Conservation (phyloP, 2,797 vertebrate genomes). For the Melopsittacus undulatus region DNA sequence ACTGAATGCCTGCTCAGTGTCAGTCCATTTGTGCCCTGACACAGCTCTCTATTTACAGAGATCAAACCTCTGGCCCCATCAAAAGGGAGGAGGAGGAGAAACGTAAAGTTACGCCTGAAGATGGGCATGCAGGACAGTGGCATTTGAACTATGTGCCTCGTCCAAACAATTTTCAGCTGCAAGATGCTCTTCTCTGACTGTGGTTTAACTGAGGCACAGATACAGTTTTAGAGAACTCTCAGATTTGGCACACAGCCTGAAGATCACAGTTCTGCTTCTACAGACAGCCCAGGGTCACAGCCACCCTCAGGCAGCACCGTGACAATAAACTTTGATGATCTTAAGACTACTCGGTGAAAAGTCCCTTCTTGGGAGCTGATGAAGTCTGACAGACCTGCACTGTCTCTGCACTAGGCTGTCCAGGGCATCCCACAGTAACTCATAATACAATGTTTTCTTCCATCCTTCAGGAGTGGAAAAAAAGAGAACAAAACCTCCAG, state of each 20-base stretch:
- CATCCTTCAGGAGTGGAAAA: not conserved
- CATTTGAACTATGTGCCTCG: not conserved
- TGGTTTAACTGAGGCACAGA: not conserved
- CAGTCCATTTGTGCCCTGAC: not conserved
- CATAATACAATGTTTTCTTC: accelerated
- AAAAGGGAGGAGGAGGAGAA: not conserved
- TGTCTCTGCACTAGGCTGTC: not conserved
- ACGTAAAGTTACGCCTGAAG: not conserved
- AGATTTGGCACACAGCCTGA: not conserved
- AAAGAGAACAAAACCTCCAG: not conserved
- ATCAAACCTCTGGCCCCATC: not conserved
- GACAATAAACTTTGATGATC: not conserved
- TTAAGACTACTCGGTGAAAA: not conserved
- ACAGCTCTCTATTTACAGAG: not conserved
- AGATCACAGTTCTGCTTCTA: not conserved
- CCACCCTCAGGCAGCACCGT: not conserved
- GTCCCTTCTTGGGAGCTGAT: not conserved
- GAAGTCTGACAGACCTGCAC: not conserved
- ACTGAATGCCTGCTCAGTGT: not conserved
- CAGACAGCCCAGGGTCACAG: not conserved
- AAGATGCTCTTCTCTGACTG: not conserved
- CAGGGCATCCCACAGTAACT: not conserved
- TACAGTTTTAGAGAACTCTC: not conserved
- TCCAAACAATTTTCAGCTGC: not conserved
- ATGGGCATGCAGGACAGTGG: not conserved